phyloP scores from a whole-genome alignment of 2,113 vertebrate genomes.

The Diadophis punctatus region DNA sequence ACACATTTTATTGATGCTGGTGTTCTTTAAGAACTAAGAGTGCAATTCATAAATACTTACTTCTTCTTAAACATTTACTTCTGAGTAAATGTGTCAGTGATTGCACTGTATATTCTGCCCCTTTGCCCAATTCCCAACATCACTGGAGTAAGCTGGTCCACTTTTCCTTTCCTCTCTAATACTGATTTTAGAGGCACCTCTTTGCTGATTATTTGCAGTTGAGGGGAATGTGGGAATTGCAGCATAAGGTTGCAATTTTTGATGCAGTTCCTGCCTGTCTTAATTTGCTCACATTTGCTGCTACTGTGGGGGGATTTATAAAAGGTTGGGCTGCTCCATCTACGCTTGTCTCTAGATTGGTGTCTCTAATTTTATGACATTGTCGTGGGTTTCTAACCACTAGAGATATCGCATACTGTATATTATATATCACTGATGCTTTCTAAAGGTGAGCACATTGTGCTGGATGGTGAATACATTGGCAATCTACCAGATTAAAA shows the following conservation, averaged over 20 bases:
- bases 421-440: background rate
- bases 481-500: background rate
- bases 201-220: background rate
- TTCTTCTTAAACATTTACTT: background rate
- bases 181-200: background rate
- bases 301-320: background rate
- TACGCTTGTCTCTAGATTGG: background rate
- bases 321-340: background rate
- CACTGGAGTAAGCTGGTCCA: background rate
- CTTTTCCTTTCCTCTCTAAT: background rate
- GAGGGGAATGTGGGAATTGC: background rate
- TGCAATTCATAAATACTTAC: background rate
- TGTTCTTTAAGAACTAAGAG: background rate
- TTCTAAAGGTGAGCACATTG: background rate
- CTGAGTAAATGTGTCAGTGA: background rate
- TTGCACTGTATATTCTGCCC: background rate
- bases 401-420: background rate
- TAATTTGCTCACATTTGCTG: background rate
- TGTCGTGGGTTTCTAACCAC: background rate
- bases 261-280: background rate
- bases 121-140: background rate
- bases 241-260: background rate
- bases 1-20: background rate
- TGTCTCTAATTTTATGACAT: background rate
- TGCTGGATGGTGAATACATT: no score